A percentile compares a stretch with the other conserved stretches of the same genome.
Evolutionary conservation across 2,113 vertebrate genomes (phyloP).

Genomic region (Sorex araneus): DNA sequence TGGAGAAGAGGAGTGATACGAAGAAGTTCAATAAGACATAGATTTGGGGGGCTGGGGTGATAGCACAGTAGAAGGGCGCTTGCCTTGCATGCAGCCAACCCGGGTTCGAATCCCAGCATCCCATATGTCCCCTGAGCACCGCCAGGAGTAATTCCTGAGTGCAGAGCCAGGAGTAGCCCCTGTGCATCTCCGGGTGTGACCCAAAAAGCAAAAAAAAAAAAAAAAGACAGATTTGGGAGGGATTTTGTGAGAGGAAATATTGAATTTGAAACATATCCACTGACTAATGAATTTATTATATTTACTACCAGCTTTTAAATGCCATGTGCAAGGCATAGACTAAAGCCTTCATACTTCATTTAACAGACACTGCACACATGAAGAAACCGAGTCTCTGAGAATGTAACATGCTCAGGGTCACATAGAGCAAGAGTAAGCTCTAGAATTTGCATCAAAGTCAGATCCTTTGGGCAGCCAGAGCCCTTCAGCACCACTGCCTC

Average conservation of each 20-base stretch:
- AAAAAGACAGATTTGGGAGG: neutral
- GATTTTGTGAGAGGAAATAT: neutral
- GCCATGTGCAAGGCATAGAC: neutral
- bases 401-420: neutral
- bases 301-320: neutral
- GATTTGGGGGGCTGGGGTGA: neutral
- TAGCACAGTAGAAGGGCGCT: no score
- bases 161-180: no score
- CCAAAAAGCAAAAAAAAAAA: no score
- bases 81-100: no score
- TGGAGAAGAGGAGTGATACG: neutral
- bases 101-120: no score
- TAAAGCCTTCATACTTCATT: neutral
- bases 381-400: neutral
- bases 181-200: no score
- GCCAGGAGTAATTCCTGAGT: no score
- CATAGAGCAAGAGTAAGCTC: neutral
- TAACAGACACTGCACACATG: neutral
- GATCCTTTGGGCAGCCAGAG: neutral
- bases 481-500: neutral
- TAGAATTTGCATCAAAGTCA: neutral
- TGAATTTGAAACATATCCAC: neutral
- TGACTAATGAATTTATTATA: neutral
- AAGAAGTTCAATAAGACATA: neutral
- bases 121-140: no score